Base-by-base conservation (phyloP, 2,888 invertebrate species). In the Rhingia campestris region DNA sequence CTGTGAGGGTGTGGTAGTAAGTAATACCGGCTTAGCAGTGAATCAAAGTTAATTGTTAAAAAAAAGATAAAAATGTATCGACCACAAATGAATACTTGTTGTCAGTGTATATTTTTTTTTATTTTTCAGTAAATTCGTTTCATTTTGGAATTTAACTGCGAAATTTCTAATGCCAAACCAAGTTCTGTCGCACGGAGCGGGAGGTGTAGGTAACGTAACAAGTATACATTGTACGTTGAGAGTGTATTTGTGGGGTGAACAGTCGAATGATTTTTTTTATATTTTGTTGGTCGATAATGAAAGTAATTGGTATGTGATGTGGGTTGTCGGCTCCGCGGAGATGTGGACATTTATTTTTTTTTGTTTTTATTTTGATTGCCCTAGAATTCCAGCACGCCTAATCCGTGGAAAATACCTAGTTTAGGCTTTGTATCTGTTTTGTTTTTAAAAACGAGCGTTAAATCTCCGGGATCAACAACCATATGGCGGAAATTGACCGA, bases 31-130 rank as follows among this genome's bases (percentile, higher is more conserved):
- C 69, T 58, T 58, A 30, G 56, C 56, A 12, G 22, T 58, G 56
- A 69, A 69, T 58, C 58, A 58, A 69, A 69, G 12, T 58, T 69
- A 58, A 69, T 69, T 69, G 47, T 10, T 43, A 43, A 33, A 33
- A 43, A 67, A 51, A 54, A 43, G 39, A 41, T 53, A 45, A 37
- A 37, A 37, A 49, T n/a, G 10, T 53, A 12, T 39, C 35, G 47
- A 51, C 49, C 49, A 64, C 7, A 51, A 51, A 30, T 64, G 35
- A 49, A 37, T 49, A 7, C 33, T n/a, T 9, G 22, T 22, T 22
- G 22, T 4, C 53, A 10, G 4, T 10, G 14, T 7, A 7, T 58
- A n/a, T 37, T 37, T 63, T 47, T 12, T 6, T 10, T 64, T n/a
- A 30, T 10, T 32, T 14, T 14, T 56, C n/a, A 37, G 22, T 56